Evolutionary conservation across 2,113 vertebrate species (phyloP), one percentile per base, ranked within the genome.

Genomic region (Isichthys henryi): DNA sequence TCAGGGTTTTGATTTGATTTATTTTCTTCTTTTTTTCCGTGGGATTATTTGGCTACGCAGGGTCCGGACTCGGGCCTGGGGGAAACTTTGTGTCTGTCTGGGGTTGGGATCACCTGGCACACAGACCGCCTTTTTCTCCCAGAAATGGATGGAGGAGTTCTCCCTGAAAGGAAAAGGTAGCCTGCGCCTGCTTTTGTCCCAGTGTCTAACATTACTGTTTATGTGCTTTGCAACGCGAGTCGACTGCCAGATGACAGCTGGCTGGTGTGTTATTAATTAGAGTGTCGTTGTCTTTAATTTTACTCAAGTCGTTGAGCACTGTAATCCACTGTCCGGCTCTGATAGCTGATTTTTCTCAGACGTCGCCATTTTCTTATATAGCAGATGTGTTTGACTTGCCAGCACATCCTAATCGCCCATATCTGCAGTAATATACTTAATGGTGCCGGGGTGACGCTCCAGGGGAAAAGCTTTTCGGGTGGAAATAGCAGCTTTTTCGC

Each of bases 131-230:
- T 46, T 70, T 77, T 27, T 48, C 66, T 62, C 66, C 58, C 62
- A 62, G 48, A 43, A 50, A 89, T 89, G 88, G 88, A 89, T 45
- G 49, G 21, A 45, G 88, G 35, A 83, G 27, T 82, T 83, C 70
- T 83, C 19, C 50, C 74, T 56, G 88, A 82, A 45, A 83, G 56
- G 88, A 89, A 83, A 56, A 89, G 88, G 88, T 89, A 82, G 27
- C 48, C 50, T 15, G 35, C 3, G 50, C 31, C 86, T 10, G n/a
- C 48, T 56, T 19, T 87, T 19, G 45, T 21, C 11, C 66, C 31
- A 31, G 8, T 74, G 8, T 31, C n/a, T 74, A 11, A 13, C 66
- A 74, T 31, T 13, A 15, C 15, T 9, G 70, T 6, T 17, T 19
- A 15, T 19, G 35, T 23, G 70, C 70, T 39, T 77, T 5, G 70